Evolutionary conservation across 2,113 vertebrate species (phyloP).

Genomic region (Oxyura jamaicensis): DNA sequence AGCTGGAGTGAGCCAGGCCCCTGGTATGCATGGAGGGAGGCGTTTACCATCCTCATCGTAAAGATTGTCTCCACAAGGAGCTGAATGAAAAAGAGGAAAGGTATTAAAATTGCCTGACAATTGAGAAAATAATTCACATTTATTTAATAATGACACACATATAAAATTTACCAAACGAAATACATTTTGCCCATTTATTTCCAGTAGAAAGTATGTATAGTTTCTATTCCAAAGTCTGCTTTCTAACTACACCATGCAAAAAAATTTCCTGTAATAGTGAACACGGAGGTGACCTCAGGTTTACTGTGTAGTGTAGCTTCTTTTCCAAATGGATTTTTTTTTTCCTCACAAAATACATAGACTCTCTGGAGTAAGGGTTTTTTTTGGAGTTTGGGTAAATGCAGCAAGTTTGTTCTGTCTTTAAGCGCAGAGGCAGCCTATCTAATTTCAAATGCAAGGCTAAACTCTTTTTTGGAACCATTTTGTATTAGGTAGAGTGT

Average conservation of each 20-base stretch:
- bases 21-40: constrained; percentile 95
- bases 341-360: too few relatives aligned
- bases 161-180: neutral
- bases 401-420: neutral
- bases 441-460: neutral
- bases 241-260: neutral
- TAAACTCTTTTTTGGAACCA: neutral
- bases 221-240: neutral
- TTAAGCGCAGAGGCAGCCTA: neutral
- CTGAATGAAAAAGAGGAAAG: constrained; percentile 67
- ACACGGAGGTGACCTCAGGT: neutral
- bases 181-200: neutral
- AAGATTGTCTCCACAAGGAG: constrained; percentile 95
- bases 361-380: neutral
- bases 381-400: neutral
- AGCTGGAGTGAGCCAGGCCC: constrained; percentile 96
- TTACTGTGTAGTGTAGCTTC: neutral
- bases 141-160: neutral
- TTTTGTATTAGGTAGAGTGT: neutral
- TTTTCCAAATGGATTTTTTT: neutral
- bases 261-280: neutral
- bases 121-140: neutral
- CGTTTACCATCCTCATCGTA: constrained; percentile 97
- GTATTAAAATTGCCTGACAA: neutral
- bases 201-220: neutral